A percentile compares a stretch with the other conserved stretches of the same genome.
These are phyloP conservation scores for Piscicola geometra DNA, from an alignment of 2,888 invertebrate genomes.

Conservation along the genomic window DNA sequence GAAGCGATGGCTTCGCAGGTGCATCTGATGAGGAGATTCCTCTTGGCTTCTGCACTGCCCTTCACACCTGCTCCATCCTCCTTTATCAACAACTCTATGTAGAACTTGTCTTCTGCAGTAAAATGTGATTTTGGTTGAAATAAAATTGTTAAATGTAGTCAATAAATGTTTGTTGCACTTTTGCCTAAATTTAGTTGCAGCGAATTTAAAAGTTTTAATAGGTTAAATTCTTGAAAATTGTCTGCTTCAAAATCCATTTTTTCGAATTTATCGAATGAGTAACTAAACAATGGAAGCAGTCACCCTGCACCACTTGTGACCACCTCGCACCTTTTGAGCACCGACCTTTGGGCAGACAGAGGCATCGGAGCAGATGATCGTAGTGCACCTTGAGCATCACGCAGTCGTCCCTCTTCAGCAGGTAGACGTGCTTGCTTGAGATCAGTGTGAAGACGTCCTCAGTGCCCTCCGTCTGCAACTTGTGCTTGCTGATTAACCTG, in stretches of 20 bases:
- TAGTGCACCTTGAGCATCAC: constrained; percentile 52
- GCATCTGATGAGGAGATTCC: constrained; percentile 73
- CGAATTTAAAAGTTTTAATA: too few species aligned
- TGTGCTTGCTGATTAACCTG: constrained; percentile 13
- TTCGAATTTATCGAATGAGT: too few species aligned
- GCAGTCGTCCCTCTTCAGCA: constrained; percentile 60
- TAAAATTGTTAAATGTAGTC: too few species aligned
- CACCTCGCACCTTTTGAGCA: too few species aligned
- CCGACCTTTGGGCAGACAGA: constrained; percentile 41
- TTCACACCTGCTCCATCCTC: constrained; percentile 57
- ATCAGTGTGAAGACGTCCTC: constrained; percentile 75
- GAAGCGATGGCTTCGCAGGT: constrained; percentile 67
- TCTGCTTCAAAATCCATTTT: too few species aligned
- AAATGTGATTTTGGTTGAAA: too few species aligned
- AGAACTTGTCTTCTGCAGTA: constrained; percentile 58
- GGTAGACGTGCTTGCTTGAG: constrained; percentile 69
- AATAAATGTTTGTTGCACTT: too few species aligned
- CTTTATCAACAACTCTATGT: constrained; percentile 66
- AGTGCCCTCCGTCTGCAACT: constrained; percentile 57
- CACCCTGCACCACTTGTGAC: too few species aligned
- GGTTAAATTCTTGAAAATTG: too few species aligned
- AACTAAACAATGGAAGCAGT: too few species aligned
- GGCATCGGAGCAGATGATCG: constrained; percentile 47
- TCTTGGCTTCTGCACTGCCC: constrained; percentile 57
- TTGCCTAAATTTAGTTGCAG: too few species aligned